Conservation (phyloP, 2,888 invertebrate genomes). For the Pyrrhosoma nymphula region DNA sequence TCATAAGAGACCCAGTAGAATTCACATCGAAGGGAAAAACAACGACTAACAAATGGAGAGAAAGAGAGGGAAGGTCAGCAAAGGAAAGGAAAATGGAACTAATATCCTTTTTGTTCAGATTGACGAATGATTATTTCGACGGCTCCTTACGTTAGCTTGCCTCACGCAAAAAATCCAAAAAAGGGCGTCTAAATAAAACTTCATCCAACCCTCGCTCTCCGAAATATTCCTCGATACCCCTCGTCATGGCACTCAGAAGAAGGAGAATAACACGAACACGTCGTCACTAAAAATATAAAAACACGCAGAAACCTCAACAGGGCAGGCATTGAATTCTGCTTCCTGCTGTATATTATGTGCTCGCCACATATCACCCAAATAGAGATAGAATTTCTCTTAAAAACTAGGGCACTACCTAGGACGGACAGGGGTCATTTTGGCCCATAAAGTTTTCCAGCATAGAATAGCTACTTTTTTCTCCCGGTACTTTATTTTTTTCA, state of each 20-base stretch:
- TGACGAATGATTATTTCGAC: constrained; percentile 8
- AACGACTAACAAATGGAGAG: too few relatives aligned
- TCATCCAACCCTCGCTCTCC: neutral
- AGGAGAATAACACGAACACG: neutral
- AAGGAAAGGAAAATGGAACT: neutral
- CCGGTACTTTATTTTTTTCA: too few relatives aligned
- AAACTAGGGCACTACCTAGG: too few relatives aligned
- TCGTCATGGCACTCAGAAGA: neutral
- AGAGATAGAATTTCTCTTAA: too few relatives aligned
- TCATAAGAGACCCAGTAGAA: neutral
- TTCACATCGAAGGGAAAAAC: neutral
- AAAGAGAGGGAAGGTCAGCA: too few relatives aligned
- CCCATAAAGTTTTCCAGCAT: too few relatives aligned
- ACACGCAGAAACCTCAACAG: too few relatives aligned
- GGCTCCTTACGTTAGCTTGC: neutral
- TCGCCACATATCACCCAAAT: too few relatives aligned
- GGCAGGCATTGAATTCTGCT: too few relatives aligned
- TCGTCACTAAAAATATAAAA: neutral
- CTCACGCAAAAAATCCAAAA: neutral
- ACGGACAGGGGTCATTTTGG: too few relatives aligned
- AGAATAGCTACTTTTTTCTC: too few relatives aligned
- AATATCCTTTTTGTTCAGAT: neutral
- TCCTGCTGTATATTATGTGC: too few relatives aligned
- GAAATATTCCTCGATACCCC: neutral
- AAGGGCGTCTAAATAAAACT: neutral